Percentiles rank a stretch among this genome's conserved stretches.
These are phyloP conservation scores for Meloidogyne floridensis DNA, from an alignment of 1,140 invertebrate genomes.

Conservation along the genomic window DNA sequence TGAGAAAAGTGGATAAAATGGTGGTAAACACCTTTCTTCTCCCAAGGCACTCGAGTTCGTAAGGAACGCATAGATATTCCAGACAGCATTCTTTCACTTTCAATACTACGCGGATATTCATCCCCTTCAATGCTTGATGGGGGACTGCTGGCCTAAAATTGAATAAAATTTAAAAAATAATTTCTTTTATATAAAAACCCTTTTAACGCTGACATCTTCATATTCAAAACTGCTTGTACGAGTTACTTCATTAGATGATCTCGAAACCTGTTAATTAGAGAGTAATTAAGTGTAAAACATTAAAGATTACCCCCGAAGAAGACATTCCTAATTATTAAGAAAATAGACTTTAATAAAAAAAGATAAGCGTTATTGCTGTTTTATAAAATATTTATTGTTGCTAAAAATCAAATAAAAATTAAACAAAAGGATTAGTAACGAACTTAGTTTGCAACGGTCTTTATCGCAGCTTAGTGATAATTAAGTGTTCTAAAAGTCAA, in stretches of 20 bases:
- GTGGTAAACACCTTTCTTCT: neutral
- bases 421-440: no score
- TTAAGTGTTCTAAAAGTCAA: no score
- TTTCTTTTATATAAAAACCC: neutral
- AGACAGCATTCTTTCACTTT: conserved; percentile 5
- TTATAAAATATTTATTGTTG: no score
- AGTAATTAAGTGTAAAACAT: no score
- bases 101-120: neutral
- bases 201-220: neutral
- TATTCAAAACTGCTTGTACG: neutral
- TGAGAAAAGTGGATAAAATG: conserved; percentile 4
- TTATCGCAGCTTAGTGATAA: no score
- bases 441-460: no score
- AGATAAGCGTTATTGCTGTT: no score
- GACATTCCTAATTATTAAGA: no score
- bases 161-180: neutral
- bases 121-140: neutral
- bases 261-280: neutral
- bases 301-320: no score
- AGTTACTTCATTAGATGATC: neutral
- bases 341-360: no score
- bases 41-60: neutral
- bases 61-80: neutral
- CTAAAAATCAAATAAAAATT: no score
- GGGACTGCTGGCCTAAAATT: neutral